Percentiles rank a stretch among this genome's conserved stretches.
phyloP scores from a whole-genome alignment of 2,113 vertebrate genomes.

The Microcebus tavaratra region DNA sequence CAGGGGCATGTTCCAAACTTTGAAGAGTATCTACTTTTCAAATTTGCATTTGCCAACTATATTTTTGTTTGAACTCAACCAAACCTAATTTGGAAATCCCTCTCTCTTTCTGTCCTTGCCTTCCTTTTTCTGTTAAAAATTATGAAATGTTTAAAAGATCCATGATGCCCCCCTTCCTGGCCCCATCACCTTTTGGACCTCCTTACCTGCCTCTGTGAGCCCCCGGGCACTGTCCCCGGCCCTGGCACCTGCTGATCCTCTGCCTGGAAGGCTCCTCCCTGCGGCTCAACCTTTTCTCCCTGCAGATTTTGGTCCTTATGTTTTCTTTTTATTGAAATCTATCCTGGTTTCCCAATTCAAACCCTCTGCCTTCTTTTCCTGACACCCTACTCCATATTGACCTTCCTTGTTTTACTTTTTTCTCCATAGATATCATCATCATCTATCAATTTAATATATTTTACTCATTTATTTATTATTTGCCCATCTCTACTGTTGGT shows the following conservation, averaged over 20 bases:
- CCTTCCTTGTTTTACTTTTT: not conserved
- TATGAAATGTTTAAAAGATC: not conserved
- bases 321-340: not conserved
- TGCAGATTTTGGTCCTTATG: not conserved
- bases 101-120: not conserved
- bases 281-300: not conserved
- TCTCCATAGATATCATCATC: not conserved
- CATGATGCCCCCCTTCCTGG: rapidly evolving
- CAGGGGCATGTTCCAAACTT: not conserved
- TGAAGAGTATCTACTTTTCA: not conserved
- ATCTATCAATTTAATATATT: not conserved
- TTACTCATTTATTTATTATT: not conserved
- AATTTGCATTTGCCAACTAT: not conserved
- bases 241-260: not conserved
- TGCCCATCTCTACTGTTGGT: not conserved
- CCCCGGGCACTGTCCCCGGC: not conserved
- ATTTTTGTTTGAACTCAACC: not conserved
- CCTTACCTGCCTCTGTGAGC: too few species aligned
- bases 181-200: not conserved
- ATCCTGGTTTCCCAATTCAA: not conserved
- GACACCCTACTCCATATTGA: not conserved
- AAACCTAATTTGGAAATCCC: not conserved
- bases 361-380: not conserved
- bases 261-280: not conserved
- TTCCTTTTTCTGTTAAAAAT: not conserved